These are phyloP conservation scores for Ditula angustiorana DNA, from an alignment of 2,888 invertebrate species.

Conservation along the genomic window DNA sequence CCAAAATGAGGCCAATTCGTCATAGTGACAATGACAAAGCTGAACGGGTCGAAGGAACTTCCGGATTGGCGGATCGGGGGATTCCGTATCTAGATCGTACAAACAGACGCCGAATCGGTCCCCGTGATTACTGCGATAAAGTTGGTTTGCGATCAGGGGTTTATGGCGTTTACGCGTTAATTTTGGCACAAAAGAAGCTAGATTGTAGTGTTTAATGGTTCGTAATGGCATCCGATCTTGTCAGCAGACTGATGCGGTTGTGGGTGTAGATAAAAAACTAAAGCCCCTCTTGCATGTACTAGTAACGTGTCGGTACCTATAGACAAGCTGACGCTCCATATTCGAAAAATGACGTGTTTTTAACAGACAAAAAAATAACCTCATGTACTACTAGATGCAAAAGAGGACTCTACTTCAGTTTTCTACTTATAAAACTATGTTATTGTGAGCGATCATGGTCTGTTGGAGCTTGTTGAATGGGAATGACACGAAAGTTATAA, in stretches of 20 bases:
- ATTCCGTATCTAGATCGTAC: conserved; percentile 25
- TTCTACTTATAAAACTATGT: too few species aligned
- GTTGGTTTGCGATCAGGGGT: conserved; percentile 16
- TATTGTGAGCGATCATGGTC: too few species aligned
- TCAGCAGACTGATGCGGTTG: not conserved
- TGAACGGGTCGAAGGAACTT: conserved; percentile 44
- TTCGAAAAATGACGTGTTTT: too few species aligned
- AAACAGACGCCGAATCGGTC: conserved; percentile 13
- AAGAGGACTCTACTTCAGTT: too few species aligned
- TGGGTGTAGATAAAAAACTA: too few species aligned
- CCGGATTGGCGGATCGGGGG: conserved; percentile 21
- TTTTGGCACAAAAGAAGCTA: not conserved
- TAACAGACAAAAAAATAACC: too few species aligned
- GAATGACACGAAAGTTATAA: too few species aligned
- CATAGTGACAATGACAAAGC: conserved; percentile 70
- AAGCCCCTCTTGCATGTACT: too few species aligned
- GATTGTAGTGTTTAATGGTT: conserved; percentile 6
- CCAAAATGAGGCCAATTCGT: conserved; percentile 63
- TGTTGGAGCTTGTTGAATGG: too few species aligned
- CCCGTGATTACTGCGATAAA: conserved; percentile 24
- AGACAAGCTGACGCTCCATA: too few species aligned
- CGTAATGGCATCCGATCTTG: not conserved
- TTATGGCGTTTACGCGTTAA: conserved; percentile 9
- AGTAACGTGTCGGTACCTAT: too few species aligned
- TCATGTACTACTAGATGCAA: too few species aligned